A percentile compares a stretch with the other conserved stretches of the same genome.
These are phyloP conservation scores for Artibeus jamaicensis DNA, from an alignment of 2,797 vertebrate species.

Conservation along the genomic window DNA sequence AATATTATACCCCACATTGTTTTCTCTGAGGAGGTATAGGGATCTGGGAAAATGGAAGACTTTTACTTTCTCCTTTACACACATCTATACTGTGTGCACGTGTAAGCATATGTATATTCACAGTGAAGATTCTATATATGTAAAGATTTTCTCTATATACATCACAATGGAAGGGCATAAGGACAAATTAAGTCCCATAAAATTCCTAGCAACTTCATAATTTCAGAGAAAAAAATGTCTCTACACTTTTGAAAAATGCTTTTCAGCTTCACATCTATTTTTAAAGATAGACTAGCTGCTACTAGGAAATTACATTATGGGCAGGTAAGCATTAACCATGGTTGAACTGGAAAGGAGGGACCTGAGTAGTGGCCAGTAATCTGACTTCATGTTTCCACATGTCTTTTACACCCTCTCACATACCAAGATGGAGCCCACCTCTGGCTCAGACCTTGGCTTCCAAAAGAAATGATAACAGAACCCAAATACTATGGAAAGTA, in stretches of 20 bases:
- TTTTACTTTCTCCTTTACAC: slow-evolving; percentile 19
- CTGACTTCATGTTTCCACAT: background rate
- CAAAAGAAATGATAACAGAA: slow-evolving; percentile 3
- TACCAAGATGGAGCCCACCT: background rate
- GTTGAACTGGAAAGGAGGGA: background rate
- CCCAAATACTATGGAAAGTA: background rate
- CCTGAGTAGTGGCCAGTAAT: background rate
- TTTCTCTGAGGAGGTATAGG: background rate
- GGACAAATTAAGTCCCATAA: slow-evolving; percentile 37
- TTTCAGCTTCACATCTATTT: slow-evolving; percentile 27
- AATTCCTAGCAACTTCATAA: slow-evolving; percentile 16
- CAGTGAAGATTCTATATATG: background rate
- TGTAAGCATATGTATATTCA: background rate
- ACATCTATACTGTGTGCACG: background rate
- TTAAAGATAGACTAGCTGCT: background rate
- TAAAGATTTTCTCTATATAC: background rate
- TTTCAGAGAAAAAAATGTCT: background rate
- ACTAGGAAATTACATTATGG: background rate
- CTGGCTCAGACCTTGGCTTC: background rate
- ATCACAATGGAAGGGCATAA: background rate
- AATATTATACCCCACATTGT: background rate
- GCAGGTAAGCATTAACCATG: background rate
- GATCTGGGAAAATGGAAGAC: background rate
- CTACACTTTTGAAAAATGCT: background rate
- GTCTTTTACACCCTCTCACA: background rate